Conservation (phyloP, 2,888 invertebrate genomes). For the Nephrotoma guestfalica region DNA sequence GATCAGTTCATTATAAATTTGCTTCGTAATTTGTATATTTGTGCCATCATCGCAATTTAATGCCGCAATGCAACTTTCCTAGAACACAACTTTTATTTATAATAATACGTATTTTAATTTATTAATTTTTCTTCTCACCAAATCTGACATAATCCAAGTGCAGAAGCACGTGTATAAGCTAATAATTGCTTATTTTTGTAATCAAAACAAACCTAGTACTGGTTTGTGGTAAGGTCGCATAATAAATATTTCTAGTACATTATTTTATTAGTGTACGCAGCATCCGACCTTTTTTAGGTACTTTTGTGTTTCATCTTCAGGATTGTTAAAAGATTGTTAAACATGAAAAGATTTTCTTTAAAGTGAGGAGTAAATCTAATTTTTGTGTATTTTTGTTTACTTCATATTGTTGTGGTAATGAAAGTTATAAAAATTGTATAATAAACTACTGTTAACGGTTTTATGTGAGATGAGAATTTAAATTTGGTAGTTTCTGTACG, state of each 20-base stretch:
- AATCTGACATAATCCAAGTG: not conserved
- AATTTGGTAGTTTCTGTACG: not conserved
- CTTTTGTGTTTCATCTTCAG: not conserved
- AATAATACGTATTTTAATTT: not conserved
- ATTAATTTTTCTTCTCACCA: not conserved
- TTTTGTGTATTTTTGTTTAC: not conserved
- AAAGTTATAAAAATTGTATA: not conserved
- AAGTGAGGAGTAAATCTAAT: not conserved
- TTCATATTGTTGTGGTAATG: not conserved
- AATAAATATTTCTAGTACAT: not conserved
- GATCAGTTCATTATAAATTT: not conserved
- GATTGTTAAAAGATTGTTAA: not conserved
- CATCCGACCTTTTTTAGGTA: not conserved
- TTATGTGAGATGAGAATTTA: not conserved
- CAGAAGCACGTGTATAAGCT: not conserved
- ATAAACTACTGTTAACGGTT: not conserved
- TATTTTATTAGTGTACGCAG: not conserved
- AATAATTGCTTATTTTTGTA: not conserved
- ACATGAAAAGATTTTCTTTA: not conserved
- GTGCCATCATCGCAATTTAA: not conserved
- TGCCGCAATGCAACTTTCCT: not conserved
- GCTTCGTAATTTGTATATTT: not conserved
- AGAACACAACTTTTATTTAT: not conserved
- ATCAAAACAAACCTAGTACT: not conserved
- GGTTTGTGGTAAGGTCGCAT: not conserved